Percentiles rank a stretch among this genome's conserved stretches.
These are phyloP conservation scores for Poecilia velifera DNA, from an alignment of 2,797 vertebrate species.

Conservation along the genomic window DNA sequence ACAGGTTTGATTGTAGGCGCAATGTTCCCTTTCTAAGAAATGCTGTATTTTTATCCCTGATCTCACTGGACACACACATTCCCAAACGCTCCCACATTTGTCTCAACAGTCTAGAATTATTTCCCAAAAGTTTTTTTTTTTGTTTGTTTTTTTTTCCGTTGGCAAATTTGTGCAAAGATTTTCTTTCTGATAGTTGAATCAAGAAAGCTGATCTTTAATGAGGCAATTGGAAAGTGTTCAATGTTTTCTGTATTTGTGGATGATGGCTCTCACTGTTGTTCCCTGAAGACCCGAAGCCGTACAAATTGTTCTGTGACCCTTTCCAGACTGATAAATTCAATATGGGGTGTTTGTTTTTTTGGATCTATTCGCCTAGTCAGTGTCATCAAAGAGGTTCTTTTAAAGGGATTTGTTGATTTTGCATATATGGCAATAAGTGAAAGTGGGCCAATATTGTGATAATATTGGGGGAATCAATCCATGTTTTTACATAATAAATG, in stretches of 20 bases:
- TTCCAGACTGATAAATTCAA: background rate
- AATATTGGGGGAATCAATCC: background rate
- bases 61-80: background rate
- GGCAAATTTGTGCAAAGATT: background rate
- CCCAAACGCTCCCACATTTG: background rate
- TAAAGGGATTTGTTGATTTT: background rate
- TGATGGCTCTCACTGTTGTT: background rate
- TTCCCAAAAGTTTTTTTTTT: too few species aligned
- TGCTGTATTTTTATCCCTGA: background rate
- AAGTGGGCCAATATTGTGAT: background rate
- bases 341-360: background rate
- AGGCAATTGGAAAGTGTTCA: background rate
- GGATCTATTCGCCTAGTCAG: background rate
- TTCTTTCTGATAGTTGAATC: background rate
- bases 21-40: background rate
- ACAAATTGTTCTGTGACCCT: too few species aligned
- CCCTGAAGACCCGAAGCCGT: background rate
- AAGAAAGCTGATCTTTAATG: background rate
- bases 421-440: background rate
- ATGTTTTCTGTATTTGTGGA: background rate
- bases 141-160: background rate
- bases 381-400: background rate
- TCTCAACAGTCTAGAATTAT: background rate
- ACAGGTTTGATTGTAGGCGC: background rate
- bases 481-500: background rate